Evolutionary conservation across 2,113 vertebrate genomes (phyloP), one percentile per base, ranked within the genome.

Genomic region (Limnothrissa miodon): DNA sequence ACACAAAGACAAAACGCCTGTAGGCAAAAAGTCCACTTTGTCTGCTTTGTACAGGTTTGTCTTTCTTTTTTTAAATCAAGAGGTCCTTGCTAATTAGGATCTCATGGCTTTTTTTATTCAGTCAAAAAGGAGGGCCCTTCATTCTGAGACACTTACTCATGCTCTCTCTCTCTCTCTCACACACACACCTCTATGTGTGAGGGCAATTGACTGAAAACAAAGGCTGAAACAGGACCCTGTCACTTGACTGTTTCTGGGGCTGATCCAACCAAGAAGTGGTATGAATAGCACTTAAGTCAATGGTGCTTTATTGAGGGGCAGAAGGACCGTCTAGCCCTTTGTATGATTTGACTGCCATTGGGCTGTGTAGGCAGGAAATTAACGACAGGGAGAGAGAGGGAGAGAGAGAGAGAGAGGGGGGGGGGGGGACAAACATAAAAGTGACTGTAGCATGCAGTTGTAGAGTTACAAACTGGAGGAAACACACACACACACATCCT

Each of bases 161-260:
- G 11, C 59, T 7, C 59, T 7, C 59, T 29, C 59, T 29, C 59
- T 1, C 56, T 25, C 56, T 25, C 56, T 25, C 56, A 62, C 56
- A 62, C 56, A 62, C 56, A 36, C 66, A 74, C 66, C 29, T 33
- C 66, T 36, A 11, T 74, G 66, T 36, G 33, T 33, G 59, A 62
- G 59, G 59, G 66, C 66, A 74, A 74, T 33, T 33, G 66, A 39
- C 10, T 4, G 25, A 74, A 74, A 74, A 74, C 66, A 74, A 74
- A 74, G 66, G 4, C 66, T 74, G 66, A 13, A 74, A 21, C 66
- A 17, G 33, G 10, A 25, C 80, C 2, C 66, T 46, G 80, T 82
- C 80, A 36, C 48, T 82, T 78, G 78, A 82, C 56, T 82, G 81
- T 78, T 85, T 82, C 42, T 82, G 74, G 70, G 66, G 36, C 78